Conservation (phyloP, 1,140 invertebrate genomes). For the Drosophila simulans region DNA sequence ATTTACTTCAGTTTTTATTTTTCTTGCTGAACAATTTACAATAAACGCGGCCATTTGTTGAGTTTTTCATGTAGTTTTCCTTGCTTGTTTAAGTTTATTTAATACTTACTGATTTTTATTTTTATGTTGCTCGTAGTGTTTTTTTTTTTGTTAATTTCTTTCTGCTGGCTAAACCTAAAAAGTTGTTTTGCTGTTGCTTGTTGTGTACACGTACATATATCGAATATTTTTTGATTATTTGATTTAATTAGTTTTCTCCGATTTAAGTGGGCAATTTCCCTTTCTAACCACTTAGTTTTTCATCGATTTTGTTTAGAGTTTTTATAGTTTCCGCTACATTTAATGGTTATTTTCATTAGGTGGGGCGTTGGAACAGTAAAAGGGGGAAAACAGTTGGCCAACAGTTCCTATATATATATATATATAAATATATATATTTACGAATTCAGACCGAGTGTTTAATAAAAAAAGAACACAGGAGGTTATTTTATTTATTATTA, state of each 20-base stretch:
- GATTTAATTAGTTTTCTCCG: slow-evolving; percentile 26
- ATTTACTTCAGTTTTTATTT: slow-evolving; percentile 39
- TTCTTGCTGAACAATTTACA: slow-evolving; percentile 65
- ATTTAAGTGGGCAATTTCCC: slow-evolving; percentile 1
- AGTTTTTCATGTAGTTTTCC: slow-evolving; percentile 27
- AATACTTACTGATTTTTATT: slow-evolving; percentile 31
- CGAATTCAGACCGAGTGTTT: no score
- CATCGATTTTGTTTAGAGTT: slow-evolving; percentile 36
- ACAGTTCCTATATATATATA: slow-evolving; percentile 22
- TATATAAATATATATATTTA: neutral
- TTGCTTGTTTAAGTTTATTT: slow-evolving; percentile 21
- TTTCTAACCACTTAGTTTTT: slow-evolving; percentile 7
- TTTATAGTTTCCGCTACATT: slow-evolving; percentile 40
- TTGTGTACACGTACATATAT: slow-evolving; percentile 42
- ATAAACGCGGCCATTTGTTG: slow-evolving; percentile 51
- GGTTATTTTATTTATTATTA: no score
- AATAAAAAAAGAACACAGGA: no score
- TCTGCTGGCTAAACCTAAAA: slow-evolving; percentile 21
- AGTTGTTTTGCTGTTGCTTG: slow-evolving; percentile 9
- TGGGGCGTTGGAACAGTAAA: slow-evolving; percentile 17
- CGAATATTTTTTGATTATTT: slow-evolving; percentile 46
- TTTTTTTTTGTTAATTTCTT: neutral
- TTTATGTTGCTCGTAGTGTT: neutral
- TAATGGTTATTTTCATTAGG: slow-evolving; percentile 24
- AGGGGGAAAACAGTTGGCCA: slow-evolving; percentile 35